A percentile compares a stretch with the other conserved stretches of the same genome.
Evolutionary conservation across 2,888 invertebrate genomes (phyloP).

Genomic region (Caenorhabditis zanzibari): DNA sequence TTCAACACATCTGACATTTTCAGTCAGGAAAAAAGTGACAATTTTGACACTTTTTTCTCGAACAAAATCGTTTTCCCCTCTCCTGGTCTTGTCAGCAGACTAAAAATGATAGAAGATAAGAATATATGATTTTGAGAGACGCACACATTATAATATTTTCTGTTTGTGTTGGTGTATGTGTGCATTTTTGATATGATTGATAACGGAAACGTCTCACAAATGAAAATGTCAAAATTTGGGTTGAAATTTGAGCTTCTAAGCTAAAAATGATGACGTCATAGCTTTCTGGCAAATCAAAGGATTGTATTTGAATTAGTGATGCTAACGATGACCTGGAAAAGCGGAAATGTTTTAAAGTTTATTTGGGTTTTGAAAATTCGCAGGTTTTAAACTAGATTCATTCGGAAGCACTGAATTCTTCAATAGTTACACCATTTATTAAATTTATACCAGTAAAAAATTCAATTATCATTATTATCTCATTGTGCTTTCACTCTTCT

Average conservation of each 20-base stretch:
- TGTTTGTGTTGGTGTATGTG: slow-evolving; percentile 1
- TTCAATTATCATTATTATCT: no score
- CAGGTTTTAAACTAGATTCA: no score
- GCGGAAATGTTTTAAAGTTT: no score
- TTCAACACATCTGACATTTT: slow-evolving; percentile 31
- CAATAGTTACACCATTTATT: no score
- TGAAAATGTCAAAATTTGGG: slow-evolving; percentile 6
- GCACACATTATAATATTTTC: slow-evolving; percentile 18
- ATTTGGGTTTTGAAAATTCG: no score
- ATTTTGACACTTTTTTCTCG: not conserved
- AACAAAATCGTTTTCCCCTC: slow-evolving; percentile 5
- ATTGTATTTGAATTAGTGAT: no score
- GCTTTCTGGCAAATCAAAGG: no score
- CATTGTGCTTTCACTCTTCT: no score
- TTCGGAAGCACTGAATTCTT: no score
- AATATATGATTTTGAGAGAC: slow-evolving; percentile 7
- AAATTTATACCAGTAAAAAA: no score
- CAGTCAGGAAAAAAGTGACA: slow-evolving; percentile 25
- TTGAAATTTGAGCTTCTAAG: not conserved
- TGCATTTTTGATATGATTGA: slow-evolving; percentile 25
- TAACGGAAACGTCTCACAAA: not conserved
- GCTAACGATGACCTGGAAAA: no score
- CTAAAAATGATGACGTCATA: no score
- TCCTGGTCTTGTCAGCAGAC: slow-evolving; percentile 30
- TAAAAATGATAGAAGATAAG: not conserved